A percentile compares a stretch with the other conserved stretches of the same genome.
Conservation (phyloP, 2,888 invertebrate species). For the Petrophora chlorosata region DNA sequence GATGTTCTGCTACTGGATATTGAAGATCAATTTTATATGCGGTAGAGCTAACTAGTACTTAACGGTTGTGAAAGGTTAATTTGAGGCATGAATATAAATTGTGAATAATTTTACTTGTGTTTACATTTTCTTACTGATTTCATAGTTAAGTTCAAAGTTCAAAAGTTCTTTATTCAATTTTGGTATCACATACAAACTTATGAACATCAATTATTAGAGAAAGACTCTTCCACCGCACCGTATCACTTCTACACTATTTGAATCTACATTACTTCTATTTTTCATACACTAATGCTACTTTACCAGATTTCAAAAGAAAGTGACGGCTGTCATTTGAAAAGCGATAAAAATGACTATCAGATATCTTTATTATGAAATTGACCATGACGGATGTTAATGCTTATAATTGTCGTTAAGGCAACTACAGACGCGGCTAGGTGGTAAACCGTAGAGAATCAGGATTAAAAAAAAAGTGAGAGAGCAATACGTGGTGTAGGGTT, state of each 20-base stretch:
- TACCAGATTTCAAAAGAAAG: conserved; percentile 4
- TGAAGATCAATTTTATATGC: conserved; percentile 24
- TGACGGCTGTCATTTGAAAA: conserved; percentile 24
- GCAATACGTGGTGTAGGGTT: conserved; percentile 1
- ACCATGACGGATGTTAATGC: conserved; percentile 63
- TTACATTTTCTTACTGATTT: too few species aligned
- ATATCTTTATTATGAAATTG: conserved; percentile 63
- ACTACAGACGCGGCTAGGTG: conserved; percentile 54
- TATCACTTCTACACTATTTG: too few species aligned
- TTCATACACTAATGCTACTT: too few species aligned
- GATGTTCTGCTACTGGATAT: conserved; percentile 33
- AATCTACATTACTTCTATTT: too few species aligned
- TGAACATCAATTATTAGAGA: too few species aligned
- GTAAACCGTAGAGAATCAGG: conserved; percentile 70
- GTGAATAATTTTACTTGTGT: background rate
- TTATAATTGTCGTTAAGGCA: conserved; percentile 72
- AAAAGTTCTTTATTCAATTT: too few species aligned
- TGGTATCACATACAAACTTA: too few species aligned
- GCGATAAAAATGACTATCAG: conserved; percentile 2
- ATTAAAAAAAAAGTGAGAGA: conserved; percentile 38
- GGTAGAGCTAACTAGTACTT: conserved; percentile 29
- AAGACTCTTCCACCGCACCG: too few species aligned
- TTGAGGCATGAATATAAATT: conserved; percentile 29
- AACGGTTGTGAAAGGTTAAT: conserved; percentile 14
- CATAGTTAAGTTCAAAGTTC: too few species aligned